A percentile compares a stretch with the other conserved stretches of the same genome.
Evolutionary conservation across 2,888 invertebrate genomes (phyloP).

Genomic region (Tetrapedia diversipes): DNA sequence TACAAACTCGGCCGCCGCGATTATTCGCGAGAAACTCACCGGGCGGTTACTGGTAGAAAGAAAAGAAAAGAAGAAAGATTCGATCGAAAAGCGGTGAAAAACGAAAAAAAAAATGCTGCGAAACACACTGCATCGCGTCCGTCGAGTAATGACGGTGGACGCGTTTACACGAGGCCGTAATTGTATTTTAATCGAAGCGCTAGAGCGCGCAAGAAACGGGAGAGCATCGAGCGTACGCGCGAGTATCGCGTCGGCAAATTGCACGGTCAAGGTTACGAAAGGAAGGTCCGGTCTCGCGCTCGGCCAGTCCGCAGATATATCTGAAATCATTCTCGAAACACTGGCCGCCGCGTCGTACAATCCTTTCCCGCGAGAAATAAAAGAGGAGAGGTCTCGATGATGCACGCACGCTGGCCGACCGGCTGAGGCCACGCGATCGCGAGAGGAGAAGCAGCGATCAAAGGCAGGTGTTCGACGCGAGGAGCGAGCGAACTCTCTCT

Average conservation of each 20-base stretch:
- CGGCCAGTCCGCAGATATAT: constrained; percentile 26
- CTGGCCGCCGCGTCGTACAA: constrained; percentile 21
- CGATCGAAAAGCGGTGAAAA: not conserved
- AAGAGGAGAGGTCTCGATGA: too few species aligned
- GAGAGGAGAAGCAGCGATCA: too few species aligned
- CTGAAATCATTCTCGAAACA: constrained; percentile 36
- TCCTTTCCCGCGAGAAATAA: constrained; percentile 28
- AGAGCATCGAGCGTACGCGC: not conserved
- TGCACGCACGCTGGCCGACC: not conserved
- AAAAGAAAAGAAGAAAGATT: not conserved
- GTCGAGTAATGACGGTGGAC: not conserved
- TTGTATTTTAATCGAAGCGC: constrained; percentile 18
- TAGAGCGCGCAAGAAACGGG: not conserved
- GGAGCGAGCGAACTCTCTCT: constrained; percentile 33
- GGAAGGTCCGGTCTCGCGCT: constrained; percentile 7
- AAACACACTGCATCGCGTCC: too few species aligned
- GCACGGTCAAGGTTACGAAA: constrained; percentile 53
- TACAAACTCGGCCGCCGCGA: not conserved
- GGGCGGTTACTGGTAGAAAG: too few species aligned
- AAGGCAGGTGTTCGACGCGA: constrained; percentile 60
- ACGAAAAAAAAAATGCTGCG: too few species aligned
- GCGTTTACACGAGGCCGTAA: constrained; percentile 2
- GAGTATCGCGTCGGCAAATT: constrained; percentile 15
- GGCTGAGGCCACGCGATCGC: too few species aligned
- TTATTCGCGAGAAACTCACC: not conserved